Evolutionary conservation across 1,140 invertebrate genomes (phyloP).

Genomic region (Parapsyche elsis): DNA sequence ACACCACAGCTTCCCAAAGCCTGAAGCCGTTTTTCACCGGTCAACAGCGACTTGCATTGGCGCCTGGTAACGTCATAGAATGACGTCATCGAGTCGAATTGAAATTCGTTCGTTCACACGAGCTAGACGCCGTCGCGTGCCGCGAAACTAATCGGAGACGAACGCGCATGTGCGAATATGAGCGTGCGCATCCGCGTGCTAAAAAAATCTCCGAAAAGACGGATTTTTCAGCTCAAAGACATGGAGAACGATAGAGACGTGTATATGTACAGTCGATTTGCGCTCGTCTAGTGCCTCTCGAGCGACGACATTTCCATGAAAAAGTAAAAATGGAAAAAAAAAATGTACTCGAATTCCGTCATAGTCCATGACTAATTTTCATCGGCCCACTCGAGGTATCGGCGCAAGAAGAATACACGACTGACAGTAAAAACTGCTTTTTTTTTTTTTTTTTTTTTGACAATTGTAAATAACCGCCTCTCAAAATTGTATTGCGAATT

Average conservation of each 20-base stretch:
- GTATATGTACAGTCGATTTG: too few relatives aligned
- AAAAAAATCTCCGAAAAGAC: background rate
- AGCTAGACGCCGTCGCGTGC: too few relatives aligned
- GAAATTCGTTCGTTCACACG: background rate
- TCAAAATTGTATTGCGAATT: too few relatives aligned
- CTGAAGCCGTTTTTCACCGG: background rate
- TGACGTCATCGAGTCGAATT: background rate
- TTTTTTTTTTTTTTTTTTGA: too few relatives aligned
- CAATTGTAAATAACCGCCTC: too few relatives aligned
- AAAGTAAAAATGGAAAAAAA: too few relatives aligned
- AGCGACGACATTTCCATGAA: background rate
- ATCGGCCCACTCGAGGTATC: background rate
- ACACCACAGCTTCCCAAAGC: background rate
- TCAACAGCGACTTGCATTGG: background rate
- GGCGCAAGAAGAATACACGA: background rate
- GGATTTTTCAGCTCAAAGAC: too few relatives aligned
- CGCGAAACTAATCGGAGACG: too few relatives aligned
- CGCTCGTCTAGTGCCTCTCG: too few relatives aligned
- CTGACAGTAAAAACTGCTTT: too few relatives aligned
- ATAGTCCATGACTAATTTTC: slow-evolving; percentile 20
- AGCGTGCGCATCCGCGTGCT: background rate
- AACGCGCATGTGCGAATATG: background rate
- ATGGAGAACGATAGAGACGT: too few relatives aligned
- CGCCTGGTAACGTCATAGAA: background rate
- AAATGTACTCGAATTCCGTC: slow-evolving; percentile 6